These are phyloP conservation scores for Muraenolepis orangiensis DNA, from an alignment of 2,797 vertebrate species.

Conservation along the genomic window DNA sequence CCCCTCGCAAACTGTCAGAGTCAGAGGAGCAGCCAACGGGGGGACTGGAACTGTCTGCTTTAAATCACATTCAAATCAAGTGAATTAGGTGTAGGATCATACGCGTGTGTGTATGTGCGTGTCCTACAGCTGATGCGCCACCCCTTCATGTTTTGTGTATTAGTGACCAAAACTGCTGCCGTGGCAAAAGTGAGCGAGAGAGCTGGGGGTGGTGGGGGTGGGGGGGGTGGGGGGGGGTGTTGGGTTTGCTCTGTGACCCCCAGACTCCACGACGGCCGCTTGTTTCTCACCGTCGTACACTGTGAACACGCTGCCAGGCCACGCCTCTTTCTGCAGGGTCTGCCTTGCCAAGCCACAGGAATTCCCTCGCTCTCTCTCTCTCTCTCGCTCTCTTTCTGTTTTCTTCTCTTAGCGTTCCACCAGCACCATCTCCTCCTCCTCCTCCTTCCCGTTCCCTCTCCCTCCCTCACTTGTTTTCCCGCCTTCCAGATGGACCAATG, in stretches of 20 bases:
- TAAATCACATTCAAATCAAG: background rate
- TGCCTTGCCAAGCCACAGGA: slow-evolving; percentile 79
- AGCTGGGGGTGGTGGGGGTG: slow-evolving; percentile 27
- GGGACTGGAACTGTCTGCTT: background rate
- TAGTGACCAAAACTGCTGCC: slow-evolving; percentile 39
- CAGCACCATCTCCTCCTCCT: background rate
- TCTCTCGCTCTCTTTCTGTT: background rate
- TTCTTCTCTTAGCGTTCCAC: background rate
- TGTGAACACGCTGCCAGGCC: slow-evolving; percentile 70
- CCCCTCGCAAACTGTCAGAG: background rate
- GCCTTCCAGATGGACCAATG: slow-evolving; percentile 67
- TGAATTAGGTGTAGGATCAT: background rate
- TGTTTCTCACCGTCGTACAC: slow-evolving; percentile 68
- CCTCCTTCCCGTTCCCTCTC: background rate
- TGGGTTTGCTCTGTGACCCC: slow-evolving; percentile 25
- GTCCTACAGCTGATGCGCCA: slow-evolving; percentile 26
- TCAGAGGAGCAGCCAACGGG: background rate
- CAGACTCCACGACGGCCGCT: slow-evolving; percentile 54
- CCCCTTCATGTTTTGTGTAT: slow-evolving; percentile 40
- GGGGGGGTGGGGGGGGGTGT: background rate
- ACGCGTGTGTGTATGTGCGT: background rate
- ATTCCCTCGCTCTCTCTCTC: slow-evolving; percentile 65
- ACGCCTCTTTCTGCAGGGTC: slow-evolving; percentile 62
- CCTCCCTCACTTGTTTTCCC: slow-evolving; percentile 35
- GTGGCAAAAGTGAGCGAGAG: slow-evolving; percentile 39